phyloP scores from a whole-genome alignment of 2,797 vertebrate genomes.

The Pipistrellus pygmaeus region DNA sequence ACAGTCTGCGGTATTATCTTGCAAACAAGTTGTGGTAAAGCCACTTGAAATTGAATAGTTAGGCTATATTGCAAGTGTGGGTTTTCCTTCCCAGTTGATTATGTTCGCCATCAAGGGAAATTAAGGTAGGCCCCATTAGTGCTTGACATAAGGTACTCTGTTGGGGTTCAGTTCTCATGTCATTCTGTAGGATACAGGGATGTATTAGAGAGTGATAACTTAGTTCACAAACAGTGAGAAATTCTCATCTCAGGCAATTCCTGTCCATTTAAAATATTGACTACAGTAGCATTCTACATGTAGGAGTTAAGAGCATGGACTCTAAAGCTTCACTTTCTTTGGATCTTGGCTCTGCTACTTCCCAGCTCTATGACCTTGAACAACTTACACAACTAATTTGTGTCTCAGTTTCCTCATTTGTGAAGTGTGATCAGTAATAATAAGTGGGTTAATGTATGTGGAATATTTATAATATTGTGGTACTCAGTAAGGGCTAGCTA shows the following conservation, averaged over 20 bases:
- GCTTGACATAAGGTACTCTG: not conserved
- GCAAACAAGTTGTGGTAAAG: not conserved
- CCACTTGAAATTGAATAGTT: not conserved
- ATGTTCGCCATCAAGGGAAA: not conserved
- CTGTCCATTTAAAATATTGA: not conserved
- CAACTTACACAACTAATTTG: not conserved
- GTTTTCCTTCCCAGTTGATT: not conserved
- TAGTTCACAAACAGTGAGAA: not conserved
- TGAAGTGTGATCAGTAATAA: not conserved
- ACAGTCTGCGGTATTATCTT: not conserved
- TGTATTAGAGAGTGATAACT: not conserved
- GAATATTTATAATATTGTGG: not conserved
- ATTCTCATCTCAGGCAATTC: not conserved
- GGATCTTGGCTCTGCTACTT: not conserved
- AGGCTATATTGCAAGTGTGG: not conserved
- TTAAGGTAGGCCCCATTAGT: not conserved
- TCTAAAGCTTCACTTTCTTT: not conserved
- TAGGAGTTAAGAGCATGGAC: not conserved
- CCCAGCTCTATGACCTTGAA: not conserved
- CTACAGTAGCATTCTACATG: not conserved
- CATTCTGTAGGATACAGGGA: not conserved
- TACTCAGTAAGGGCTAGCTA: not conserved
- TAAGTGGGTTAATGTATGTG: not conserved
- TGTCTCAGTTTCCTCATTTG: constrained; percentile 24
- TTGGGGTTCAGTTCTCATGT: not conserved